Conservation (phyloP, 1,140 invertebrate species). For the Doryteuthis pealeii region DNA sequence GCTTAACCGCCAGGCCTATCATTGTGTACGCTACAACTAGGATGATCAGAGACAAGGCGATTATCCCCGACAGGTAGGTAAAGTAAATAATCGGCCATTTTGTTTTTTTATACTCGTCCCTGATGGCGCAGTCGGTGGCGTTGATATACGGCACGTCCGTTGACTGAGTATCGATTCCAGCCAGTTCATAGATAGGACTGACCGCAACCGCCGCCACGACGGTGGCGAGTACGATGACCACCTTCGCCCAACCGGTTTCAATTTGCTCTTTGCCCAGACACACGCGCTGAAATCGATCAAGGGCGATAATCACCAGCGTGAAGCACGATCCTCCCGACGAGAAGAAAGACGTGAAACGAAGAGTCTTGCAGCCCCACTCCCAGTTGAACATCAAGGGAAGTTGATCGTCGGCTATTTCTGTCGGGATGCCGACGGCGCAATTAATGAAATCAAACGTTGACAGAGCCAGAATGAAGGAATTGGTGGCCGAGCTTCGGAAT, state of each 20-base stretch:
- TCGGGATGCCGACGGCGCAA: conserved; percentile 12
- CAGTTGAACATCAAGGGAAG: conserved; percentile 11
- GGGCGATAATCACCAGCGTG: conserved; percentile 25
- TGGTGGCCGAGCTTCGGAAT: conserved; percentile 17
- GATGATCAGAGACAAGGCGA: background rate
- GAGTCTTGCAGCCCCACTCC: conserved; percentile 10
- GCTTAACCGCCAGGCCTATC: background rate
- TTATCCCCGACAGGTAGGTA: background rate
- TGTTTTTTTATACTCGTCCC: conserved; percentile 5
- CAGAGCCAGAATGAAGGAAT: conserved; percentile 16
- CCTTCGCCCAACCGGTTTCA: background rate
- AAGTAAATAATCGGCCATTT: background rate
- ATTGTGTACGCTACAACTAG: background rate
- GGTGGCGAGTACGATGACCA: background rate
- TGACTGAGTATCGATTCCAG: background rate
- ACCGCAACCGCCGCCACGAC: background rate
- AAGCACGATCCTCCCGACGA: conserved; percentile 21
- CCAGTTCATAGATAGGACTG: background rate
- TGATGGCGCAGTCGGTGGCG: conserved; percentile 5
- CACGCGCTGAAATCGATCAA: conserved; percentile 26
- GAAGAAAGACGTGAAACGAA: conserved; percentile 22
- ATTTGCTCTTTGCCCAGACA: conserved; percentile 24
- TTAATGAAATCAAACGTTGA: conserved; percentile 13
- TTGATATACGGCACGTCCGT: background rate
- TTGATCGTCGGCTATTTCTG: conserved; percentile 14